Conservation (phyloP, 2,797 vertebrate species). For the Chiroxiphia lanceolata region DNA sequence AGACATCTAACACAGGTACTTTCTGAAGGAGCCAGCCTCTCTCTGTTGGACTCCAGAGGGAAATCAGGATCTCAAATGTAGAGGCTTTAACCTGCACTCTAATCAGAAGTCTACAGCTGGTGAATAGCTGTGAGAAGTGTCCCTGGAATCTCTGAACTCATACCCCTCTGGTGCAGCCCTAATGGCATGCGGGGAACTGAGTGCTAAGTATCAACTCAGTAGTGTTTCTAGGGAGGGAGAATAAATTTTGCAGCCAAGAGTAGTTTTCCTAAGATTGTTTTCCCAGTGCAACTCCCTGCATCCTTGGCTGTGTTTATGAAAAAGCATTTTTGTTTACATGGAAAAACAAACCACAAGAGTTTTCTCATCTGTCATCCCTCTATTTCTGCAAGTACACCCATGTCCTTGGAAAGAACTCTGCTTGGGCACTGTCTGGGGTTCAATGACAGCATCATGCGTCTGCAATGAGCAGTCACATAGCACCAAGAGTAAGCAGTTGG, state of each 20-base stretch:
- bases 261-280: slow-evolving; percentile 32
- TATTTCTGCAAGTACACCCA: slow-evolving; percentile 16
- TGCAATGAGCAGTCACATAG: neutral
- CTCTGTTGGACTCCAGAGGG: neutral
- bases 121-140: neutral
- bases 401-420: neutral
- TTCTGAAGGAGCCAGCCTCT: neutral
- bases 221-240: neutral
- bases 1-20: neutral
- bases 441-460: neutral
- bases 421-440: neutral
- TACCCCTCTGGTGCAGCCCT: neutral
- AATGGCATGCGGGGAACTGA: neutral
- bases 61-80: neutral
- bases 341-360: slow-evolving; percentile 38
- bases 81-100: neutral
- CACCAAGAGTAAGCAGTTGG: neutral
- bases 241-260: slow-evolving; percentile 52
- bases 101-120: neutral
- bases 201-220: neutral
- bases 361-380: slow-evolving; percentile 30
- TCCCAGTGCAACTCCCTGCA: neutral
- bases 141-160: neutral
- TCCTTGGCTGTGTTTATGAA: slow-evolving; percentile 20
- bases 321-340: slow-evolving; percentile 40